phyloP scores from a whole-genome alignment of 2,888 invertebrate species.

The Dioctria linearis region DNA sequence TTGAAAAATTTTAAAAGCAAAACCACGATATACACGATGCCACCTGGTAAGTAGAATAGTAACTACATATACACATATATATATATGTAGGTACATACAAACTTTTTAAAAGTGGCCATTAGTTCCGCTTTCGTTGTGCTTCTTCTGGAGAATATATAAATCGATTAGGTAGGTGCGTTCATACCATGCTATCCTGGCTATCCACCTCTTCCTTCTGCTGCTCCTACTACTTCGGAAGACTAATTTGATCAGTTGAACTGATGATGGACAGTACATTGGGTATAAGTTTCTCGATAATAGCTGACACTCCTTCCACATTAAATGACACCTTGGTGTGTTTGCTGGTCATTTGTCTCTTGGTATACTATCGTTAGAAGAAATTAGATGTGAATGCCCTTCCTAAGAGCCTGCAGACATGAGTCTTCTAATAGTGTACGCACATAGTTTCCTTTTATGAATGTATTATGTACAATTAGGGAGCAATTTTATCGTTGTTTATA shows the following conservation, averaged over 20 bases:
- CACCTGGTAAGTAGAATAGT: neutral
- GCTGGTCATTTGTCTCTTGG: slow-evolving; percentile 21
- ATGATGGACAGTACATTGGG: neutral
- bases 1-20: neutral
- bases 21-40: neutral
- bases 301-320: neutral
- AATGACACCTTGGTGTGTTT: slow-evolving; percentile 32
- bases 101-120: slow-evolving; percentile 16
- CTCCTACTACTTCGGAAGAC: neutral
- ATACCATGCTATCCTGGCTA: neutral
- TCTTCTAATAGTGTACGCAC: too few species aligned
- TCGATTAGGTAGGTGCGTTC: slow-evolving; percentile 19
- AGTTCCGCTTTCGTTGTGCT: slow-evolving; percentile 35
- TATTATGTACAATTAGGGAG: too few species aligned
- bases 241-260: neutral
- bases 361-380: neutral
- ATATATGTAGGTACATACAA: neutral
- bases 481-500: too few species aligned
- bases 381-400: neutral
- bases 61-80: neutral
- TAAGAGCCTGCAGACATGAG: too few species aligned
- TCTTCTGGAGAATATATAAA: neutral
- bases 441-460: too few species aligned
- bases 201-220: neutral
- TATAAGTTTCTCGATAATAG: slow-evolving; percentile 7